Percentiles rank a stretch among this genome's conserved stretches.
Evolutionary conservation across 2,888 invertebrate genomes (phyloP).

Genomic region (Caradrina kadenii): DNA sequence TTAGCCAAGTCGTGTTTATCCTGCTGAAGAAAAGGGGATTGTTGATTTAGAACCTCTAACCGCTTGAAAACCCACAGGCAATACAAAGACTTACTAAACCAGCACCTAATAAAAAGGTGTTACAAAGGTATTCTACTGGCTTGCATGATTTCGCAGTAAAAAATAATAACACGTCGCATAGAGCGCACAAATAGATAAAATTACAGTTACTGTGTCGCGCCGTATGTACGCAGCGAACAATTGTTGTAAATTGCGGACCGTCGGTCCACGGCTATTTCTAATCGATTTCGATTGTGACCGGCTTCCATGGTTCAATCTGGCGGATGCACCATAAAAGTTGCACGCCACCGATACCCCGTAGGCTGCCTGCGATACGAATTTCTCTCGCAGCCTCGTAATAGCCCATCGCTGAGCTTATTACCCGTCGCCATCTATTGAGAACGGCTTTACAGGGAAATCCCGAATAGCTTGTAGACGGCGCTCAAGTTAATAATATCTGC

Average conservation of each 20-base stretch:
- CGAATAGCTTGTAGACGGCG: conserved; percentile 85
- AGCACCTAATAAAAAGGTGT: conserved; percentile 34
- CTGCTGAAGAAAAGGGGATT: conserved; percentile 75
- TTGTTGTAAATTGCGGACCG: conserved; percentile 83
- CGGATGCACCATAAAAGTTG: conserved; percentile 80
- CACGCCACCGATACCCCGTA: conserved; percentile 78
- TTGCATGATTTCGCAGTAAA: conserved; percentile 14
- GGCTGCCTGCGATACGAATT: conserved; percentile 82
- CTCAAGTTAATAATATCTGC: conserved; percentile 82
- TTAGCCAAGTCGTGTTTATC: conserved; percentile 78
- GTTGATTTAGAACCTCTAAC: conserved; percentile 78
- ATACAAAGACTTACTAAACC: conserved; percentile 37
- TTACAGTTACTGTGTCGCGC: conserved; percentile 28
- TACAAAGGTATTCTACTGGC: conserved; percentile 1
- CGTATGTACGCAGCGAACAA: conserved; percentile 68
- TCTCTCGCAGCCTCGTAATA: conserved; percentile 85
- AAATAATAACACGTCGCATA: conserved; percentile 40
- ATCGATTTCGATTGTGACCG: conserved; percentile 83
- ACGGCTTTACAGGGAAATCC: conserved; percentile 89
- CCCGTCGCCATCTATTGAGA: conserved; percentile 88
- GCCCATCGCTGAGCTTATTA: conserved; percentile 89
- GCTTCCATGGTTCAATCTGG: conserved; percentile 75
- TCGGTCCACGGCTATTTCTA: conserved; percentile 75
- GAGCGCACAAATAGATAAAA: conserved; percentile 39
- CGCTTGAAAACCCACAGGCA: conserved; percentile 64